Evolutionary conservation across 1,140 invertebrate species (phyloP), one percentile per base, ranked within the genome.

Genomic region (Cardiocondyla obscurior): DNA sequence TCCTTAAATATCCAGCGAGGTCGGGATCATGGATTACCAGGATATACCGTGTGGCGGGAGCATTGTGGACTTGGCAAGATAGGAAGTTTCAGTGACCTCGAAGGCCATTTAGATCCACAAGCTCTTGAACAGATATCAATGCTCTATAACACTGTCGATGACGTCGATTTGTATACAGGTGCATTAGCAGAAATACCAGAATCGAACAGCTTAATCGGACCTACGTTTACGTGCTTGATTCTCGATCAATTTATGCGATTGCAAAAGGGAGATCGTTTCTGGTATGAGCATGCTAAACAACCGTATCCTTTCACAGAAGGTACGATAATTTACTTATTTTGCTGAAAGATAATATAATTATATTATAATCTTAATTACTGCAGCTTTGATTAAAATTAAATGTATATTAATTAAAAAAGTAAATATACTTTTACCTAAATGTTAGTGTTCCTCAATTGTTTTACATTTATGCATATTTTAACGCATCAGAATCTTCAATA

Each of bases 101-200:
- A 93, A 0, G 91, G 88, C 0, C 93, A 96, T 7, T 94, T 98
- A 81, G 96, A 97, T 88, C 88, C 92, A 0, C 92, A 94, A 3
- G 95, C 96, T 0, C 89, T 97, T n/a, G 81, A 95, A 39, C 94
- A 95, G 33, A 96, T 97, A 55, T 92, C 93, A 36, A 92, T 92
- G 51, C 94, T 97, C 55, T 98, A 97, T 88, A 95, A 95, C 95
- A 96, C 93, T 2, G 96, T 98, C 0, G 96, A 97, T 49, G 98
- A 99, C 91, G 95, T 98, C 4, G 98, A 99, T 91, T 90, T 98
- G 7, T 98, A 98, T 91, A 97, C 97, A 0, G 97, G 97, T 0
- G 96, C 96, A 0, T 90, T 98, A 10, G 97, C 97, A 10, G 98
- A 99, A 91, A 93, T 95, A 7, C 96, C 97, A 0, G 87, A 95